These are phyloP conservation scores for Diorhabda sublineata DNA, from an alignment of 1,140 invertebrate genomes.

Conservation along the genomic window DNA sequence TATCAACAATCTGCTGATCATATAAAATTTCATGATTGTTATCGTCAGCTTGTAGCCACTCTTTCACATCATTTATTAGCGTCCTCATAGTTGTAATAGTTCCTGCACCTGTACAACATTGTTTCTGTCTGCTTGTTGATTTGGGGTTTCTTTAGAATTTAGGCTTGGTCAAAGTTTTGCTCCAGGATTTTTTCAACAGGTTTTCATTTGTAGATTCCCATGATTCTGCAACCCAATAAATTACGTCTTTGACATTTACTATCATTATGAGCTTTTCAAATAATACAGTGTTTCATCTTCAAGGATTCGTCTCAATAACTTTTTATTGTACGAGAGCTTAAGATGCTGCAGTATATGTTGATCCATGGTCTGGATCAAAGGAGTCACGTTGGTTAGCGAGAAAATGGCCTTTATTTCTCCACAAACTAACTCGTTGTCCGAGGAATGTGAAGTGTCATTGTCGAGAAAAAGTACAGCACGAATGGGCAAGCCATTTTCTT, in stretches of 20 bases:
- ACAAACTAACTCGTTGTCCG: slow-evolving; percentile 24
- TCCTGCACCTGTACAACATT: too few species aligned
- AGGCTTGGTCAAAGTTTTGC: not conserved
- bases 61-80: too few species aligned
- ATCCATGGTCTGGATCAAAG: slow-evolving; percentile 45
- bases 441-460: too few species aligned
- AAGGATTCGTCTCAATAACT: slow-evolving; percentile 17
- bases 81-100: too few species aligned
- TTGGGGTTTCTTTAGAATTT: not conserved
- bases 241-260: slow-evolving; percentile 5
- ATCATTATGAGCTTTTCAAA: not conserved
- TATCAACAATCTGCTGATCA: slow-evolving; percentile 3
- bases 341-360: slow-evolving; percentile 36
- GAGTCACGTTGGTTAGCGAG: slow-evolving; percentile 45
- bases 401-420: slow-evolving; percentile 38
- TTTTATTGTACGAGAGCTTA: slow-evolving; percentile 30
- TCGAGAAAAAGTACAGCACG: too few species aligned
- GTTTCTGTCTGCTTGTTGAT: not conserved
- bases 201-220: slow-evolving; percentile 1
- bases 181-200: slow-evolving; percentile 4
- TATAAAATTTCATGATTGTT: not conserved
- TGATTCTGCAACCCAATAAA: slow-evolving; percentile 1
- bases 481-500: too few species aligned
- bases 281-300: not conserved
- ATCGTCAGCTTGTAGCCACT: too few species aligned